A percentile compares a stretch with the other conserved stretches of the same genome.
phyloP scores from a whole-genome alignment of 2,113 vertebrate genomes.

The Corythaeola cristata region DNA sequence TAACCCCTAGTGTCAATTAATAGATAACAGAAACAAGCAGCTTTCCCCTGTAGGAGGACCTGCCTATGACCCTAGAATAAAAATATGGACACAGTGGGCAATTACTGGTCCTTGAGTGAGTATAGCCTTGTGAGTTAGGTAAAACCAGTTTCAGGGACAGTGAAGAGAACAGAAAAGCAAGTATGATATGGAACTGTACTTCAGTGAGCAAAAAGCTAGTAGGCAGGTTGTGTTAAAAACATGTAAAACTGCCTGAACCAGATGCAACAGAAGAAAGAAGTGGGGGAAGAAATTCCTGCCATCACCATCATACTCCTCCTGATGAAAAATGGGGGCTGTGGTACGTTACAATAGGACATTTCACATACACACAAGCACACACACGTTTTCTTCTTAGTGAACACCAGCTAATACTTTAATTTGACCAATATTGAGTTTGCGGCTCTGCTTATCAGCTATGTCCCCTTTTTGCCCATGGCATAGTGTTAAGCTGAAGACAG shows the following conservation, averaged over 20 bases:
- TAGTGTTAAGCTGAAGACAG: neutral
- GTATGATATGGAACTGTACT: neutral
- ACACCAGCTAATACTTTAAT: neutral
- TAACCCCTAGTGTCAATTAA: neutral
- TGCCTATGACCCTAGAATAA: neutral
- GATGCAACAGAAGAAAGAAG: neutral
- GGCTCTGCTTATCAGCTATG: neutral
- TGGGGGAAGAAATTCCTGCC: neutral
- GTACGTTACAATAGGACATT: fast-evolving
- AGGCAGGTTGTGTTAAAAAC: neutral
- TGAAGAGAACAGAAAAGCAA: neutral
- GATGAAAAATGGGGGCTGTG: neutral
- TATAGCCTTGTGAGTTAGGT: neutral
- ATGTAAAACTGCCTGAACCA: neutral
- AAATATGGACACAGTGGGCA: neutral
- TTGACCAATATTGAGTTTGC: neutral
- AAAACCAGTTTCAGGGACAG: neutral
- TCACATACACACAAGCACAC: neutral
- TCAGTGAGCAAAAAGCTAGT: neutral
- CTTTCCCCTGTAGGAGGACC: neutral
- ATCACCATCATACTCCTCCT: neutral
- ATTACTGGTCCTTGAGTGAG: neutral
- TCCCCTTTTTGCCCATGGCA: neutral
- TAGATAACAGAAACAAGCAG: neutral
- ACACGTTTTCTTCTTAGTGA: neutral